Evolutionary conservation across 2,113 vertebrate species (phyloP).

Genomic region (Gavia stellata): DNA sequence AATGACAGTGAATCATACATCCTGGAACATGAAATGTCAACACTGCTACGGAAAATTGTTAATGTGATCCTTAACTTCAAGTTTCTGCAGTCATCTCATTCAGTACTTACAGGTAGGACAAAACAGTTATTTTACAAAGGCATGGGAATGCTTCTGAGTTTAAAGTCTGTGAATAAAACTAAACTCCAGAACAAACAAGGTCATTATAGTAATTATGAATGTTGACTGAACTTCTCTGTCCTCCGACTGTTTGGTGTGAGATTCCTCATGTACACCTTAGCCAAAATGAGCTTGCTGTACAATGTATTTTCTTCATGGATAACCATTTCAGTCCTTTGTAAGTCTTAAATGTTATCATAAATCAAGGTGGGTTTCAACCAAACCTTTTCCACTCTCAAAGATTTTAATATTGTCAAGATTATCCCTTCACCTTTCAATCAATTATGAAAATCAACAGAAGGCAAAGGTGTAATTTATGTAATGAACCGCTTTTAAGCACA

Average conservation of each 20-base stretch:
- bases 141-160: not conserved
- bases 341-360: not conserved
- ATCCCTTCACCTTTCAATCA: not conserved
- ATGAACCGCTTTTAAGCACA: not conserved
- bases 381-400: not conserved
- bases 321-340: not conserved
- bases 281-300: not conserved
- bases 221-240: not conserved
- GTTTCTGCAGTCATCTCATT: not conserved
- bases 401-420: not conserved
- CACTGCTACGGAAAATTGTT: not conserved
- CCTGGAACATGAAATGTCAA: not conserved
- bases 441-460: not conserved
- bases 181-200: not conserved
- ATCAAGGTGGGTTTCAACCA: not conserved
- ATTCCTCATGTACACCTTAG: not conserved
- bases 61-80: not conserved
- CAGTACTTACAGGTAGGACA: not conserved
- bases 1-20: not conserved
- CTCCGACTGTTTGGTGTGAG: not conserved
- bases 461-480: not conserved
- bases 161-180: not conserved
- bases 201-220: not conserved
- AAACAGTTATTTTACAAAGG: not conserved
- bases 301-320: not conserved